These are phyloP conservation scores for Scrobipalpa costella DNA, from an alignment of 2,888 invertebrate genomes.

Conservation along the genomic window DNA sequence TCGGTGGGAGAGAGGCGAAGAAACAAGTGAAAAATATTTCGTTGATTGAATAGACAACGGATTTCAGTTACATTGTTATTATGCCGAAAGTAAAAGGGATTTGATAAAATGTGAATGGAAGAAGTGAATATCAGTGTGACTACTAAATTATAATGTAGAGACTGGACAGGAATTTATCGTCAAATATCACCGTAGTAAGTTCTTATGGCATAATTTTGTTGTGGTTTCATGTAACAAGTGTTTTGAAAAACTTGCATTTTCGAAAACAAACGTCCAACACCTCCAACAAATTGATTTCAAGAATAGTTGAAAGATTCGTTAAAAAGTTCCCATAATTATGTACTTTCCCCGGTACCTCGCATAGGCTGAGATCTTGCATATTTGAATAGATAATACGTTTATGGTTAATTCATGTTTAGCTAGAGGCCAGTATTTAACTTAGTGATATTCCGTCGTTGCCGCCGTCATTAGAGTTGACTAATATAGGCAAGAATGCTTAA, in stretches of 20 bases:
- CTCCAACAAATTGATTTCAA: neutral
- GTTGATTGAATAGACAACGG: constrained; percentile 10
- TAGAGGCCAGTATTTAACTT: neutral
- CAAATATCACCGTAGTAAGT: constrained; percentile 1
- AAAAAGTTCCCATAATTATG: constrained; percentile 15
- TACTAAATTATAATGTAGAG: neutral
- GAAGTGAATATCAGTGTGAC: neutral
- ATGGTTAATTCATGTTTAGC: constrained; percentile 37
- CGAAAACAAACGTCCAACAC: neutral
- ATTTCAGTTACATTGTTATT: neutral
- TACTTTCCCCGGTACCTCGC: constrained; percentile 26
- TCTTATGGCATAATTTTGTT: neutral
- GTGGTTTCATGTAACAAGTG: neutral
- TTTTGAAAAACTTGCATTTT: neutral
- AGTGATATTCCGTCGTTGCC: neutral
- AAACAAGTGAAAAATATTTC: constrained; percentile 23
- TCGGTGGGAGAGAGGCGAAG: neutral
- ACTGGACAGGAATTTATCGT: neutral
- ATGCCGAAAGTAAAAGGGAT: constrained; percentile 23
- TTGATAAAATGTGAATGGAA: constrained; percentile 17
- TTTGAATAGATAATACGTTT: constrained; percentile 46
- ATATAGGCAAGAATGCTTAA: neutral
- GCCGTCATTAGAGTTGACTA: neutral
- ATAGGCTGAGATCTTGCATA: constrained; percentile 26
- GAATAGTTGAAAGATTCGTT: constrained; percentile 1